phyloP scores from a whole-genome alignment of 2,797 vertebrate species.

The Gallirallus australis region DNA sequence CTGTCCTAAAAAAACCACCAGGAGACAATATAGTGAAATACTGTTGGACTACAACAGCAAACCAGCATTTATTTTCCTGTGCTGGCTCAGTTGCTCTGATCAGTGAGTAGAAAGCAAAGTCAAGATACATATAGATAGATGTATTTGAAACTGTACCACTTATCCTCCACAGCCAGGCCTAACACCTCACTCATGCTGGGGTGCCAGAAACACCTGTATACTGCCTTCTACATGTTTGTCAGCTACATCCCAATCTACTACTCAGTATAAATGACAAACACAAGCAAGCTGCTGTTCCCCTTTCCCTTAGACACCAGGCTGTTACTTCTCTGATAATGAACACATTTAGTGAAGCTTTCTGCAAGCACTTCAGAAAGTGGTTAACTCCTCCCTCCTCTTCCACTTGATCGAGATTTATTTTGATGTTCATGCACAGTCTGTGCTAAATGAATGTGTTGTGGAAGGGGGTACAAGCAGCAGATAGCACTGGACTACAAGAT shows the following conservation, averaged over 20 bases:
- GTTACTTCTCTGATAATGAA: not conserved
- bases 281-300: not conserved
- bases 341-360: not conserved
- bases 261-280: not conserved
- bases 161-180: not conserved
- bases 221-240: not conserved
- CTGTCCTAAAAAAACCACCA: not conserved
- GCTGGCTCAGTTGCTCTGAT: not conserved
- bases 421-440: not conserved
- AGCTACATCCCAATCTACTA: not conserved
- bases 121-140: not conserved
- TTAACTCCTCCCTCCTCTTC: not conserved
- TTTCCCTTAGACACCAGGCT: not conserved
- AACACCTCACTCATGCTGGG: rapidly evolving
- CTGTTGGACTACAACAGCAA: not conserved
- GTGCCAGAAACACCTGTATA: rapidly evolving
- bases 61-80: not conserved
- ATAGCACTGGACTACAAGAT: not conserved
- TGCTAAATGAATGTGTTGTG: not conserved
- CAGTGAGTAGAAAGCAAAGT: not conserved
- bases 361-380: not conserved
- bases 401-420: constrained; percentile 14
- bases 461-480: not conserved
- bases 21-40: not conserved
- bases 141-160: not conserved